These are phyloP conservation scores for Leptinotarsa juncta DNA, from an alignment of 2,888 invertebrate genomes.

Conservation along the genomic window DNA sequence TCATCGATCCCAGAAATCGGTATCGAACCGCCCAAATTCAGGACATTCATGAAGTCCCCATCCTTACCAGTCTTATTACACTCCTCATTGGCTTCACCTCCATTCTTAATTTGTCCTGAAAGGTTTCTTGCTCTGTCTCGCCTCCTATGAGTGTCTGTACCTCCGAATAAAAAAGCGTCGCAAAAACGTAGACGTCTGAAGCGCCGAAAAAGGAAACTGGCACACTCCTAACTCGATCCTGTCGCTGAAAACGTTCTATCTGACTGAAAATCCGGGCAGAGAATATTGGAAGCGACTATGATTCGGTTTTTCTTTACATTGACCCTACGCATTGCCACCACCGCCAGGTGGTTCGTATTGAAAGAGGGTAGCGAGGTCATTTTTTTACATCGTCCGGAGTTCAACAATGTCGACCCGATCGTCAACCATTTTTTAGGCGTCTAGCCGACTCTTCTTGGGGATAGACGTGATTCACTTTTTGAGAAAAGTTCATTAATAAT, in stretches of 20 bases:
- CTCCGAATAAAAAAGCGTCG: background rate
- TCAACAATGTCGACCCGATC: constrained; percentile 11
- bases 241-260: background rate
- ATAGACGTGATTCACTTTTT: background rate
- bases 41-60: background rate
- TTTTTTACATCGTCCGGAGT: background rate
- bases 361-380: constrained; percentile 14
- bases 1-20: too few relatives aligned
- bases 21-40: background rate
- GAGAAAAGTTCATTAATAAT: background rate
- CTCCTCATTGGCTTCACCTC: constrained; percentile 5
- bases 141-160: background rate
- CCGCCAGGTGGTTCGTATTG: background rate
- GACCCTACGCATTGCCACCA: background rate
- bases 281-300: background rate
- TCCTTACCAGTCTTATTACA: background rate
- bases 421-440: constrained; percentile 11
- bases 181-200: constrained; percentile 12
- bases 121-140: background rate
- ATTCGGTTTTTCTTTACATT: background rate
- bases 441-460: constrained; percentile 1
- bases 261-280: background rate
- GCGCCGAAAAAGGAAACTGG: constrained; percentile 3
- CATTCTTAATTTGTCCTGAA: background rate
- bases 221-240: background rate